Conservation (phyloP, 2,113 vertebrate genomes). For the Limanda limanda region DNA sequence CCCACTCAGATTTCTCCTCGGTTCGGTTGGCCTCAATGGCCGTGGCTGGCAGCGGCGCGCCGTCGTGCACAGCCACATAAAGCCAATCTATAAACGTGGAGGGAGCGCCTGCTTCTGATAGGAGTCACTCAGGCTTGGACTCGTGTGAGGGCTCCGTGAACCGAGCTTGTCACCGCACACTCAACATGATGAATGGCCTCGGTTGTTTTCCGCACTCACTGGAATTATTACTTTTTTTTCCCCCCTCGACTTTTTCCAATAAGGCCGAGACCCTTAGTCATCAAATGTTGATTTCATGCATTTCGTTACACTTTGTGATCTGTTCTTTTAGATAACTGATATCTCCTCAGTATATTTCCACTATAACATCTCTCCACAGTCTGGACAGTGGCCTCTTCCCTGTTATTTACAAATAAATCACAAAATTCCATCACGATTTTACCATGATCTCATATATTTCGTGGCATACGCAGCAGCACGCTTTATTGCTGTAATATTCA, state of each 20-base stretch:
- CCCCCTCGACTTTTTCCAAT: constrained; percentile 15
- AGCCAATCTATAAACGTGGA: constrained; percentile 78
- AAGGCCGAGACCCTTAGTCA: background rate
- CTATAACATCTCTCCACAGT: background rate
- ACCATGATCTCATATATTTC: background rate
- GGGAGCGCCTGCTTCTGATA: constrained; percentile 66
- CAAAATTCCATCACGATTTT: background rate
- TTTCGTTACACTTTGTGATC: constrained; percentile 4
- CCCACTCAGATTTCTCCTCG: constrained; percentile 51
- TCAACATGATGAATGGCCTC: constrained; percentile 48
- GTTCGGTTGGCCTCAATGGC: constrained; percentile 49
- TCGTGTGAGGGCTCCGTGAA: constrained; percentile 48
- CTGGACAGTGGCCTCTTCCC: background rate
- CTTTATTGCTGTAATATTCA: background rate
- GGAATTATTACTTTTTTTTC: constrained; percentile 30
- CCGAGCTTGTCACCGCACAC: constrained; percentile 37
- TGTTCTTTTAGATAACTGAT: background rate
- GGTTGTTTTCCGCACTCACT: constrained; percentile 1
- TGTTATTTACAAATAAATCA: background rate
- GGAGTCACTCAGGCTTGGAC: constrained; percentile 74
- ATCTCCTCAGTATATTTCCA: background rate
- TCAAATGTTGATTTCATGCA: background rate
- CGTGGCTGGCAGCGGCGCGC: constrained; percentile 33
- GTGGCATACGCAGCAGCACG: background rate
- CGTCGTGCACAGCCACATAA: constrained; percentile 42